These are phyloP conservation scores for Bombus breviceps DNA, from an alignment of 1,140 invertebrate species.

Conservation along the genomic window DNA sequence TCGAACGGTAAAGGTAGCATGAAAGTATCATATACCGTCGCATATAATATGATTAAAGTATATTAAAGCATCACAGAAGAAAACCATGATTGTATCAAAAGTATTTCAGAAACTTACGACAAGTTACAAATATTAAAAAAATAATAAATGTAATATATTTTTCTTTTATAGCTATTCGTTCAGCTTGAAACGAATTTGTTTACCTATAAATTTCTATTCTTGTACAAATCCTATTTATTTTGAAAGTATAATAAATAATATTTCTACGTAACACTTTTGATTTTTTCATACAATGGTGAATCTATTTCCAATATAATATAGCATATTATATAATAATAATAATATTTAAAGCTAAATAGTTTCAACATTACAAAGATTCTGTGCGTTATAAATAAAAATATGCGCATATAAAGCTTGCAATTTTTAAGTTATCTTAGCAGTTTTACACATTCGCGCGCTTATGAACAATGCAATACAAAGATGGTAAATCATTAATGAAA, in stretches of 20 bases:
- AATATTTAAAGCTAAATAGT: not conserved
- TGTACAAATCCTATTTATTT: too few species aligned
- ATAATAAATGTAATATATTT: too few species aligned
- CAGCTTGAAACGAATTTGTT: not conserved
- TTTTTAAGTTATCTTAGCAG: not conserved
- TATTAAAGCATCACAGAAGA: too few species aligned
- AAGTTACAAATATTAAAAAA: too few species aligned
- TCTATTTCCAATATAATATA: not conserved
- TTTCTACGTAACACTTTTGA: too few species aligned
- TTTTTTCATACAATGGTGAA: not conserved
- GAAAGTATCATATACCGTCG: too few species aligned
- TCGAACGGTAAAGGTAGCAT: too few species aligned
- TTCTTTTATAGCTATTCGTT: not conserved
- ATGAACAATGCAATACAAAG: not conserved
- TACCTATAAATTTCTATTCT: not conserved
- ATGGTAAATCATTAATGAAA: not conserved
- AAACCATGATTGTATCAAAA: too few species aligned
- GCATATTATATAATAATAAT: not conserved
- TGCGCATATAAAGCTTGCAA: not conserved
- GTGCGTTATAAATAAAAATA: not conserved
- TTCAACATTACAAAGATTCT: not conserved
- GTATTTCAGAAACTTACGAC: too few species aligned
- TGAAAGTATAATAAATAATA: too few species aligned
- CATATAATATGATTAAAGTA: too few species aligned
- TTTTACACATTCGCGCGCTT: constrained; percentile 3